These are phyloP conservation scores for Sialia sialis DNA, from an alignment of 2,113 vertebrate genomes.

Conservation along the genomic window DNA sequence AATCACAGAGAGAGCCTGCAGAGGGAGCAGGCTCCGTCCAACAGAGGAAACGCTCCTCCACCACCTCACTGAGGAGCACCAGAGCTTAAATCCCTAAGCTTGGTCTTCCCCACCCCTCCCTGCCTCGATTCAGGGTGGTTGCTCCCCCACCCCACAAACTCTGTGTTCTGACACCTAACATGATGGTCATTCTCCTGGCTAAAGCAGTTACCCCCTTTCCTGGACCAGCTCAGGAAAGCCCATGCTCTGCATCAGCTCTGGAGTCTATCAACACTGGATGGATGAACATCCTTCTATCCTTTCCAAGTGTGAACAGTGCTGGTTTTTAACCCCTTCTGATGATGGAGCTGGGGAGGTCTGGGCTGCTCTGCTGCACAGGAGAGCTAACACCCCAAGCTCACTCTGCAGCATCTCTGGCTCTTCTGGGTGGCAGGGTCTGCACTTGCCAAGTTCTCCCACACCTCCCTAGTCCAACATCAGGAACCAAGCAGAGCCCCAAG, in stretches of 20 bases:
- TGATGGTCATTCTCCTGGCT: accelerated
- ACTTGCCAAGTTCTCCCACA: background rate
- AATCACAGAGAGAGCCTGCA: background rate
- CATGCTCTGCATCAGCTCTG: accelerated
- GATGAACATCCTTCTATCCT: background rate
- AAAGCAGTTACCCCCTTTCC: background rate
- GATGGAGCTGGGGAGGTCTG: accelerated
- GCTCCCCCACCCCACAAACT: accelerated
- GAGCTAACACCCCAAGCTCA: background rate
- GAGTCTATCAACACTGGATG: background rate
- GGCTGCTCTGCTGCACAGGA: background rate
- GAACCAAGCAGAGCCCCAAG: background rate
- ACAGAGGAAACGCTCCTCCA: background rate
- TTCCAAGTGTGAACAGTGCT: accelerated
- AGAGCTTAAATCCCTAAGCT: background rate
- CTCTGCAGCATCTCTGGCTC: background rate
- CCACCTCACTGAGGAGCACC: background rate
- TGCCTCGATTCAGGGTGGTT: background rate
- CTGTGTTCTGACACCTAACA: background rate
- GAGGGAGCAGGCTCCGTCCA: background rate
- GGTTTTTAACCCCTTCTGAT: background rate
- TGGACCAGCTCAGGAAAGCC: background rate
- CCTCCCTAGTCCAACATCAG: background rate
- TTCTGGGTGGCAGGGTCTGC: background rate
- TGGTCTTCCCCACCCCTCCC: background rate